Conservation (phyloP, 2,888 invertebrate species). For the Aleiodes alternator region DNA sequence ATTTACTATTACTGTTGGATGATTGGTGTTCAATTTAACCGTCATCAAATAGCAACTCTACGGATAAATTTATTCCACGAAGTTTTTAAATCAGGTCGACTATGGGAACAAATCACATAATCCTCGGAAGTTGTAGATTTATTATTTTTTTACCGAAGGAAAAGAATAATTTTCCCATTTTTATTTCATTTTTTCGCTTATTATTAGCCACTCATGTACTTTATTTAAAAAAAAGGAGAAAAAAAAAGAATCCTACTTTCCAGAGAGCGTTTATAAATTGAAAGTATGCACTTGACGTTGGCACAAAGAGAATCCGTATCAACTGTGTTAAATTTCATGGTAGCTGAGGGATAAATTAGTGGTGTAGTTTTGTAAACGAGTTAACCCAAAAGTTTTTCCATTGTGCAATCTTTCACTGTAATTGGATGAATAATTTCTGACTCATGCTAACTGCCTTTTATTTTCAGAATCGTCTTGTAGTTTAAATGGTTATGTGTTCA, state of each 20-base stretch:
- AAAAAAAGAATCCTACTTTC: background rate
- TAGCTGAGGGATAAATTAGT: background rate
- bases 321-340: background rate
- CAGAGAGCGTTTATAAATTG: background rate
- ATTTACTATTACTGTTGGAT: conserved; percentile 14
- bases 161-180: background rate
- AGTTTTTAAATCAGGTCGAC: background rate
- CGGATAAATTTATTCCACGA: conserved; percentile 12
- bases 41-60: conserved; percentile 13
- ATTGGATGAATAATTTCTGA: conserved; percentile 9
- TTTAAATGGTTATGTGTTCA: conserved; percentile 20
- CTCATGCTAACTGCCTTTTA: conserved; percentile 20
- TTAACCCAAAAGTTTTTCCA: conserved; percentile 6
- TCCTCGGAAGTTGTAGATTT: conserved; percentile 28
- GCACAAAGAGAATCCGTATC: conserved; percentile 3
- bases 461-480: conserved; percentile 20
- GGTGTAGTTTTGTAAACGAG: no score
- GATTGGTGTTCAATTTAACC: conserved; percentile 21
- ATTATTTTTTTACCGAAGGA: conserved; percentile 1
- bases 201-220: no score
- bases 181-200: background rate
- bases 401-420: conserved; percentile 21
- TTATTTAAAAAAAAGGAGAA: no score
- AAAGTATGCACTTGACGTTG: background rate
- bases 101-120: conserved; percentile 17